Conservation (phyloP, 2,113 vertebrate genomes). For the Ahaetulla prasina region DNA sequence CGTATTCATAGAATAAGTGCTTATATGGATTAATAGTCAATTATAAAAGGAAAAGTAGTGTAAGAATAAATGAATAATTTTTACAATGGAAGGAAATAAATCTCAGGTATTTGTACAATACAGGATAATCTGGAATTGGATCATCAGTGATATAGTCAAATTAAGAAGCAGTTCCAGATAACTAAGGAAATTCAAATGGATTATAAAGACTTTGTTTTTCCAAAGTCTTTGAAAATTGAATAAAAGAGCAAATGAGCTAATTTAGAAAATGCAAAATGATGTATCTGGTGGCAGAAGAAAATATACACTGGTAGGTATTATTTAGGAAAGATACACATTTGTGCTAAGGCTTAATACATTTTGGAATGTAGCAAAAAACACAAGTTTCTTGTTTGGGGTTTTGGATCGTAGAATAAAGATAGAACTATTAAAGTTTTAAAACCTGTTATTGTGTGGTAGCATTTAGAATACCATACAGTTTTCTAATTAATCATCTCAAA, state of each 20-base stretch:
- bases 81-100: neutral
- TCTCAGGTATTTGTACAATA: neutral
- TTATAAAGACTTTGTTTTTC: neutral
- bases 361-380: neutral
- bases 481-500: neutral
- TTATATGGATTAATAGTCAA: neutral
- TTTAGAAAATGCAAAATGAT: neutral
- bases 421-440: neutral
- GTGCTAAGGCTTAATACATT: neutral
- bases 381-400: neutral
- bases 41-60: neutral
- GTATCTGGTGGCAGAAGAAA: neutral
- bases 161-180: neutral
- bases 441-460: neutral
- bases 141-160: neutral
- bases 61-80: neutral
- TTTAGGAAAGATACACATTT: neutral
- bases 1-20: neutral
- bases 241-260: neutral
- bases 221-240: neutral
- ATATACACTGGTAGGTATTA: neutral
- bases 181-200: neutral
- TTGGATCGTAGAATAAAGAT: neutral
- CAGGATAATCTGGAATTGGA: neutral
- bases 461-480: neutral